Evolutionary conservation across 1,140 invertebrate species (phyloP), one percentile per base, ranked within the genome.

Genomic region (Frieseomelitta varia): DNA sequence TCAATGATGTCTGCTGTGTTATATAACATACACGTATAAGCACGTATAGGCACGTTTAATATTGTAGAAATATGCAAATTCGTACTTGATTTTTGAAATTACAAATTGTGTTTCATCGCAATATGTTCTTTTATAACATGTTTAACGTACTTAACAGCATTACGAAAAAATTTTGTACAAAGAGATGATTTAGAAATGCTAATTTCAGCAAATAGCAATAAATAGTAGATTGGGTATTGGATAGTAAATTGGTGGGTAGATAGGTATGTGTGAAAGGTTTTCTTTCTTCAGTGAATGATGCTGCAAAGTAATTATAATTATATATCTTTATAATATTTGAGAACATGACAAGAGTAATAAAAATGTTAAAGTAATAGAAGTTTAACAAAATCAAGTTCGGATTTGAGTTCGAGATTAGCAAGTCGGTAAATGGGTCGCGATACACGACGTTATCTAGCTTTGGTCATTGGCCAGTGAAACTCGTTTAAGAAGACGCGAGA

Each of bases 391-490:
- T 88, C 77, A 85, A 84, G 80, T 88, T 78, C 74, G 87, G 79
- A 76, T 86, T 89, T 86, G 81, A 86, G 68, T 74, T 81, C 77
- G 79, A 89, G 85, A 89, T 89, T 88, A 86, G 81, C 84, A 78
- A 73, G 75, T 88, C 58, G 47, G 84, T 88, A 89, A 88, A 79
- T 88, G 84, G 88, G 88, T 88, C 87, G 87, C 78, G 76, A 79
- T 88, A 86, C 58, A 55, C 55, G 61, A 58, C 73, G 55, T 86
- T 89, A 89, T 88, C 88, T 89, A 84, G 84, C 84, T 79, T 88
- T 89, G 88, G 87, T 89, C 84, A 89, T 83, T 89, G 88, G 88
- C 88, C 88, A 88, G 84, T 80, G 63, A 79, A 80, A 76, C 71
- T 58, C 74, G 69, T 61, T 85, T 76, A 21, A 79, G 77, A 89